Base-by-base conservation (phyloP, 2,888 invertebrate genomes). In the Catotricha subobsoleta region DNA sequence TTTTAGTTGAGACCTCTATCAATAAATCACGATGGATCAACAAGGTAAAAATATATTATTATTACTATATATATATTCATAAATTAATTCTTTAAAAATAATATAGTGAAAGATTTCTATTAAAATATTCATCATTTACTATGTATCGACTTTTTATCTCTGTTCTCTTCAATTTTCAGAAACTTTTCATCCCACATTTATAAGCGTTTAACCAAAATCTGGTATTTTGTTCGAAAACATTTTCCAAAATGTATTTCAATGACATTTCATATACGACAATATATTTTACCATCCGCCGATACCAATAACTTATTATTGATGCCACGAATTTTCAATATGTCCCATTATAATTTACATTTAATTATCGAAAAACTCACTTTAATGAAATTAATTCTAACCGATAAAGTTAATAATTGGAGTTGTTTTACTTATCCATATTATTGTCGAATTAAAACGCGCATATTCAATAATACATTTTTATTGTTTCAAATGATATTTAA, bases 11-110 rank as follows among this genome's bases (percentile, higher is more conserved):
- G 63, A 51, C 63, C 62, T 51, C 50, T 62, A 46, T 58, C 63
- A 46, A 59, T 61, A 50, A 60, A 61, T 46, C 56, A 58, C 47
- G 63, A 63, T 51, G 61, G 60, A 52, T 52, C 62, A 49, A 57
- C 60, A 48, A 63, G 62, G 63, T 63, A 57, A 57, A 42, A 28
- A 39, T 20, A 5, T 28, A 15, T 18, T 28, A 27, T 18, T 28
- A 18, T 6, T 15, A 21, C 12, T 13, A 6, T 3, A 5, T 16
- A 33, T 3, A 31, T 16, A 8, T 16, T 16, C 31, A 13, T 16
- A 31, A 15, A 16, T 16, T 16, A 31, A 15, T 16, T 29, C 29
- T 12, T 12, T 29, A 9, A 7, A 29, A 29, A 29, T 12, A 9
- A n/a, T 12, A 29, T 5, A 29, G n/a, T 5, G n/a, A 29, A 9